These are phyloP conservation scores for Acanthosepion lycidas DNA, from an alignment of 2,888 invertebrate genomes.

Conservation along the genomic window DNA sequence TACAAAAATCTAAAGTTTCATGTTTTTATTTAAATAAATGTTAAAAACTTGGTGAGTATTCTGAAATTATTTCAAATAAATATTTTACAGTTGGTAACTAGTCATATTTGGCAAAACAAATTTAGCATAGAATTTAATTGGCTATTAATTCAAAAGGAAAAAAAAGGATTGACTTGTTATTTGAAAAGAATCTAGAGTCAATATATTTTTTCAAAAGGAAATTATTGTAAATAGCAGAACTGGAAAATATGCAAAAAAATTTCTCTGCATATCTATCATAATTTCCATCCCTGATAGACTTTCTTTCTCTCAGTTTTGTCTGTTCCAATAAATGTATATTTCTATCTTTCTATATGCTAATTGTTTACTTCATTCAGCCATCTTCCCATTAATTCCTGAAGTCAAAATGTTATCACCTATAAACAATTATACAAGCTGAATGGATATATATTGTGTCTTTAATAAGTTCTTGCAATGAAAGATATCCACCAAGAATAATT, in stretches of 20 bases:
- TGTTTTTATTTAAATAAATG: neutral
- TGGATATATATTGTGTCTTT: no score
- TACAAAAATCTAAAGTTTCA: neutral
- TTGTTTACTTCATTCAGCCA: no score
- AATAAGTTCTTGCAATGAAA: no score
- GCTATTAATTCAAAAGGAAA: neutral
- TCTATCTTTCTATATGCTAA: no score
- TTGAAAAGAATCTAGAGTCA: neutral
- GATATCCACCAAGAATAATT: no score
- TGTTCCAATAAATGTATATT: no score
- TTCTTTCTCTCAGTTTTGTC: no score
- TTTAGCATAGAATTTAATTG: neutral
- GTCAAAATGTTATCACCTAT: no score
- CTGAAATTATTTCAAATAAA: neutral
- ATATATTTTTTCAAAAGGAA: neutral
- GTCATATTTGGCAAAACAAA: neutral
- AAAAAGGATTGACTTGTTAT: neutral
- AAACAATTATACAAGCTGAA: no score
- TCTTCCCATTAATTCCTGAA: no score
- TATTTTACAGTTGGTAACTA: neutral
- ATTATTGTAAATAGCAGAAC: neutral
- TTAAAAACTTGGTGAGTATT: neutral
- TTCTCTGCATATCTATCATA: no score
- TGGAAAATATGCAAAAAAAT: neutral
- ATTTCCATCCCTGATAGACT: no score